phyloP scores from a whole-genome alignment of 2,113 vertebrate genomes.

The Rhea americana region DNA sequence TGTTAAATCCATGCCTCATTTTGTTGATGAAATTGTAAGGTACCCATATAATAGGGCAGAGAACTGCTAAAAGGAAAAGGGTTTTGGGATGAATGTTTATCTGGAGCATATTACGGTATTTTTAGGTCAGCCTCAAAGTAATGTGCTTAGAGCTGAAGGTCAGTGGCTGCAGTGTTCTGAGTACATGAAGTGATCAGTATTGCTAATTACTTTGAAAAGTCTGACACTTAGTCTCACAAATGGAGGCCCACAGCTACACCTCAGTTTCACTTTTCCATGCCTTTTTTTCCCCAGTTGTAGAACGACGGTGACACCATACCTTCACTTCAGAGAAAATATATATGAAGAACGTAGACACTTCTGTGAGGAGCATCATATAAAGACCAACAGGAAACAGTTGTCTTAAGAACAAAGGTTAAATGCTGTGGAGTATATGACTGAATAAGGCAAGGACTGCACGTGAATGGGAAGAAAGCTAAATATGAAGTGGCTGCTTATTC shows the following conservation, averaged over 20 bases:
- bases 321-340: not conserved
- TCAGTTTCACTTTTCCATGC: not conserved
- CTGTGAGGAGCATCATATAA: not conserved
- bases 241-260: not conserved
- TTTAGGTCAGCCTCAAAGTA: not conserved
- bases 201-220: not conserved
- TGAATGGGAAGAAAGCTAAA: not conserved
- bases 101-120: not conserved
- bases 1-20: not conserved
- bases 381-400: not conserved
- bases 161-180: not conserved
- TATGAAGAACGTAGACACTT: not conserved
- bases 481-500: not conserved
- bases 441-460: not conserved
- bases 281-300: not conserved
- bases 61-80: not conserved
- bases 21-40: not conserved
- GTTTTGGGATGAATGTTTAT: not conserved
- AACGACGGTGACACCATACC: not conserved
- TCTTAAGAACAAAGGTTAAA: not conserved
- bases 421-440: not conserved
- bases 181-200: not conserved
- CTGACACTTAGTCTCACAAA: not conserved
- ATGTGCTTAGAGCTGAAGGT: not conserved
- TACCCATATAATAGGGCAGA: not conserved